Percentiles rank a stretch among this genome's conserved stretches.
phyloP scores from a whole-genome alignment of 1,140 invertebrate species.

The Colletes latitarsis region DNA sequence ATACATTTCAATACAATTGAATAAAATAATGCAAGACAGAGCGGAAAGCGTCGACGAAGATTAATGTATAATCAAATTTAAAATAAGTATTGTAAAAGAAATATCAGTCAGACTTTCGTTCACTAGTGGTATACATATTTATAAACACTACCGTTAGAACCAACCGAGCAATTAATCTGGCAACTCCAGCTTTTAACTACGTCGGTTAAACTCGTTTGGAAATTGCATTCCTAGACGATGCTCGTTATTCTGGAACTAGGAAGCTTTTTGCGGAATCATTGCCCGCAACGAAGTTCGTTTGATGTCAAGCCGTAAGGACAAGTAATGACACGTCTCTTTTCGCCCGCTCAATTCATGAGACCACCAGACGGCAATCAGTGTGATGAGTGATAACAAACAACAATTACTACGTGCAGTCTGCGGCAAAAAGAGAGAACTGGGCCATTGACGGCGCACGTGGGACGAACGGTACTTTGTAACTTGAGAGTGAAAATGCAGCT shows the following conservation, averaged over 20 bases:
- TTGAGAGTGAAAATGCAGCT: background rate
- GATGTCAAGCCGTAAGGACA: slow-evolving; percentile 34
- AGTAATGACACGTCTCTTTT: slow-evolving; percentile 50
- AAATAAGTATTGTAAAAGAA: background rate
- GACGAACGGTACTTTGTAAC: slow-evolving; percentile 28
- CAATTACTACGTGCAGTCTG: slow-evolving; percentile 48
- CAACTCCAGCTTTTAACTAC: background rate
- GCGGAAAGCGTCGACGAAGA: too few species aligned
- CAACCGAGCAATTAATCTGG: background rate
- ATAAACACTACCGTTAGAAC: too few species aligned
- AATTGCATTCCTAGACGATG: slow-evolving; percentile 56
- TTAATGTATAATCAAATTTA: background rate
- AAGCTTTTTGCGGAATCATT: slow-evolving; percentile 48
- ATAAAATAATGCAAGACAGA: too few species aligned
- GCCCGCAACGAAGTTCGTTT: slow-evolving; percentile 40
- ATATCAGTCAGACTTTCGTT: background rate
- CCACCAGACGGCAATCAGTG: slow-evolving; percentile 64
- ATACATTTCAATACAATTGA: too few species aligned
- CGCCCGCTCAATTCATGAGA: slow-evolving; percentile 49
- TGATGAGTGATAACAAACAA: slow-evolving; percentile 67
- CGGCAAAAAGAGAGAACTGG: slow-evolving; percentile 36
- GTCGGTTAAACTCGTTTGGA: slow-evolving; percentile 2
- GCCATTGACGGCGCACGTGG: slow-evolving; percentile 8
- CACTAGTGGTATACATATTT: background rate
- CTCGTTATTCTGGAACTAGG: slow-evolving; percentile 36